phyloP scores from a whole-genome alignment of 2,888 invertebrate species.

The Stenurella melanura region DNA sequence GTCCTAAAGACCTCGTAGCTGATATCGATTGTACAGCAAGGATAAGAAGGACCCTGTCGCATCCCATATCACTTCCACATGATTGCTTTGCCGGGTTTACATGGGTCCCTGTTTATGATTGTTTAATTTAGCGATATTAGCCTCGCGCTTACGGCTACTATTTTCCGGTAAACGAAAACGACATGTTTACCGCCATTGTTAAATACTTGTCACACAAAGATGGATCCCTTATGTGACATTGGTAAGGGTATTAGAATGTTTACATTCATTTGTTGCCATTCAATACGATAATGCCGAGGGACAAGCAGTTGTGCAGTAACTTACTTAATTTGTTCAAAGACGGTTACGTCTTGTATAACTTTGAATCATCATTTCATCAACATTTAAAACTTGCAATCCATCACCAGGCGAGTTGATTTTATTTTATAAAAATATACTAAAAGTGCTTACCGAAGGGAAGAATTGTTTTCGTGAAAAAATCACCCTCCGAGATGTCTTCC shows the following conservation, averaged over 20 bases:
- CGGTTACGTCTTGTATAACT: neutral
- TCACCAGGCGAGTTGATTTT: too few relatives aligned
- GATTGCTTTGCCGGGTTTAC: slow-evolving; percentile 61
- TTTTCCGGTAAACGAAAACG: slow-evolving; percentile 58
- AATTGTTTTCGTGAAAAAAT: too few relatives aligned
- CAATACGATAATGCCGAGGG: slow-evolving; percentile 26
- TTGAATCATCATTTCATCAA: too few relatives aligned
- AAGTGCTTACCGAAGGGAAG: too few relatives aligned
- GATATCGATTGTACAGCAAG: slow-evolving; percentile 37
- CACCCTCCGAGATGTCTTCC: too few relatives aligned
- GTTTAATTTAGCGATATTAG: slow-evolving; percentile 68
- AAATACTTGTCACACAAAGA: slow-evolving; percentile 65
- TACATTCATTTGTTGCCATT: slow-evolving; percentile 49
- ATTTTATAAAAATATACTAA: too few relatives aligned
- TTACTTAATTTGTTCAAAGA: slow-evolving; percentile 3
- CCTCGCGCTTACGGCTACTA: slow-evolving; percentile 53
- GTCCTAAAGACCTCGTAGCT: slow-evolving; percentile 37
- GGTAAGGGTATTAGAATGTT: slow-evolving; percentile 48
- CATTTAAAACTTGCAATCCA: too few relatives aligned
- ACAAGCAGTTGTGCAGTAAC: slow-evolving; percentile 23
- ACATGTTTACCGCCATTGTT: slow-evolving; percentile 65
- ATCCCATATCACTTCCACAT: slow-evolving; percentile 61
- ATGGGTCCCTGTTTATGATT: slow-evolving; percentile 64
- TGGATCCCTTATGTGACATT: slow-evolving; percentile 64
- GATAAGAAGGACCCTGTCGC: slow-evolving; percentile 33